Evolutionary conservation across 2,797 vertebrate genomes (phyloP), one percentile per base, ranked within the genome.

Genomic region (Scomberomorus guttatus): DNA sequence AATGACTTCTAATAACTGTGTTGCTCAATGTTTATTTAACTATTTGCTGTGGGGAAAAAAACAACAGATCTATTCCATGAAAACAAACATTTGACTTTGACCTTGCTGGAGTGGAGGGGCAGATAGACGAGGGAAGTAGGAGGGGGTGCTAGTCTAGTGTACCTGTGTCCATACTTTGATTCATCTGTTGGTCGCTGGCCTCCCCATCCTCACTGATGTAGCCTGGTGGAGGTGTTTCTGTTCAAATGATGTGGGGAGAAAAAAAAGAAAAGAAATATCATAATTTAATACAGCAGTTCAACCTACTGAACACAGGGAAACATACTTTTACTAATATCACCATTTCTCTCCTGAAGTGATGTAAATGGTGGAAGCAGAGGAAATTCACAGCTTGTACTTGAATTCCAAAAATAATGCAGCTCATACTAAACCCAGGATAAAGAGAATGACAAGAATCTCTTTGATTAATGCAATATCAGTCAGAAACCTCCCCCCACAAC

Each of bases 121-220:
- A 25, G 17, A 54, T 4, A 52, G 7, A 77, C 14, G 20, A 59
- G 52, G 32, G 55, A 54, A 74, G 48, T 6, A 56, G 27, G 17
- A 70, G 20, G 17, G 77, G 8, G 10, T 15, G 39, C 81, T 84
- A 77, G 55, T 81, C 81, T 84, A 79, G 39, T 29, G 81, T 97
- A 99, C 98, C 98, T 97, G 97, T 99, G 89, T 99, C 98, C 98
- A 99, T 99, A 95, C 98, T 99, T 97, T 99, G 98, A 96, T 98
- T 99, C 96, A 99, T 94, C 94, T 99, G 98, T 87, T 98, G 98
- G 91, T 99, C 98, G 71, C 95, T 99, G 57, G 98, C 97, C 94
- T 99, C 98, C 75, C 98, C 98, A 98, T 99, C 98, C 95, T 99
- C 98, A 93, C 98, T 99, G 93, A 99, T 99, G 89, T 99, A 99